phyloP scores from a whole-genome alignment of 1,140 invertebrate species.

The Micrasema longulum region DNA sequence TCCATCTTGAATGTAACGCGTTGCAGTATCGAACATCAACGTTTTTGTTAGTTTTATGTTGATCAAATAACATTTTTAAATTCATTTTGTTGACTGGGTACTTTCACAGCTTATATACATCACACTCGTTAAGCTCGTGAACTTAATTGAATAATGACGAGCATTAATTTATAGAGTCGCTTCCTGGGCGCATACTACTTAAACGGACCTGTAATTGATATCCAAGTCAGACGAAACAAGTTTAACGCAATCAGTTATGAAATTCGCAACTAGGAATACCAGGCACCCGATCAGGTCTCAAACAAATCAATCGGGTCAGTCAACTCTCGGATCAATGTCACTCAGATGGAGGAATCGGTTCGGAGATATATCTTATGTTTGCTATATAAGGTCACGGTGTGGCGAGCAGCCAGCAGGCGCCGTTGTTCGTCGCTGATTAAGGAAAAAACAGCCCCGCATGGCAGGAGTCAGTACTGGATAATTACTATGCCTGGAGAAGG shows the following conservation, averaged over 20 bases:
- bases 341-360: too few relatives aligned
- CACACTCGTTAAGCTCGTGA: constrained; percentile 1
- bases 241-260: constrained; percentile 9
- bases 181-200: constrained; percentile 4
- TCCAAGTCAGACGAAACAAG: constrained; percentile 9
- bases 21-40: not conserved
- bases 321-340: constrained; percentile 30
- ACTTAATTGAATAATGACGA: constrained; percentile 32
- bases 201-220: constrained; percentile 7
- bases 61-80: constrained; percentile 9
- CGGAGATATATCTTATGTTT: constrained; percentile 7
- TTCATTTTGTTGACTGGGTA: constrained; percentile 17
- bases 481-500: constrained; percentile 47
- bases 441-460: constrained; percentile 24
- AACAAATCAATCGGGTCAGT: constrained; percentile 6
- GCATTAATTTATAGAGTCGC: constrained; percentile 3
- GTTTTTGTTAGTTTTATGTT: not conserved
- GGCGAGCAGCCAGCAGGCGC: constrained; percentile 20
- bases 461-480: constrained; percentile 29
- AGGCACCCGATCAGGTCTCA: not conserved
- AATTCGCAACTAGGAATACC: not conserved
- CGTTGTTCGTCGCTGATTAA: constrained; percentile 28
- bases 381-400: constrained; percentile 32
- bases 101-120: too few relatives aligned
- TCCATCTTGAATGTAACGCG: not conserved